These are phyloP conservation scores for Heliangelus exortis DNA, from an alignment of 2,797 vertebrate genomes.

Conservation along the genomic window DNA sequence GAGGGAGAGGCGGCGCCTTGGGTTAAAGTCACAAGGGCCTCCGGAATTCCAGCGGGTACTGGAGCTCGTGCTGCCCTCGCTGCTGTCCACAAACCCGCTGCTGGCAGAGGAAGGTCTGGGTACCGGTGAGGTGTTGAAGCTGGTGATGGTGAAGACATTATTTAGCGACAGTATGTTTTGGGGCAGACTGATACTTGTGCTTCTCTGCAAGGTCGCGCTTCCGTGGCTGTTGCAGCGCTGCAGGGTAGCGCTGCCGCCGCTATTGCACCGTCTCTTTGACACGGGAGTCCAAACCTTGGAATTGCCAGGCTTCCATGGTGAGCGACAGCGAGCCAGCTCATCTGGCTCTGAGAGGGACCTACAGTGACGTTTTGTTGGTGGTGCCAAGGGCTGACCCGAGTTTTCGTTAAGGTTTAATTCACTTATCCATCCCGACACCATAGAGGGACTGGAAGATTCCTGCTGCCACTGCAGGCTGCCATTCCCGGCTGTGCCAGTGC, in stretches of 20 bases:
- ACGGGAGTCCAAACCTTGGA: constrained; percentile 83
- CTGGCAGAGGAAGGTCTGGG: constrained; percentile 80
- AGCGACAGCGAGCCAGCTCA: constrained; percentile 78
- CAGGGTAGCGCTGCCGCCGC: constrained; percentile 74
- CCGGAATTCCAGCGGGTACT: constrained; percentile 69
- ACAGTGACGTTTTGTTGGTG: constrained; percentile 82
- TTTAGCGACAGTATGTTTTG: constrained; percentile 65
- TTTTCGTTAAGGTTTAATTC: constrained; percentile 72
- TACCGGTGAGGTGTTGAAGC: constrained; percentile 68
- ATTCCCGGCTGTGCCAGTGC: constrained; percentile 11
- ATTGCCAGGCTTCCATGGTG: constrained; percentile 78
- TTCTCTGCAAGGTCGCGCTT: constrained; percentile 68
- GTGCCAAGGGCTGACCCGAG: constrained; percentile 73
- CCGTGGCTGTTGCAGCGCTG: constrained; percentile 77
- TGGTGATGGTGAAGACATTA: constrained; percentile 51
- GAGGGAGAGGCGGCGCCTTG: constrained; percentile 78
- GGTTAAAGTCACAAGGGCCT: constrained; percentile 70
- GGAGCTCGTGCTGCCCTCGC: constrained; percentile 70
- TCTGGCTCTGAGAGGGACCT: constrained; percentile 81
- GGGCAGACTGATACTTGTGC: constrained; percentile 70
- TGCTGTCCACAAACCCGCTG: constrained; percentile 78
- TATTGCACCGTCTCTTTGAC: constrained; percentile 81
- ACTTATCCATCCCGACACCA: constrained; percentile 73
- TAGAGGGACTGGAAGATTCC: constrained; percentile 28
- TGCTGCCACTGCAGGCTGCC: constrained; percentile 72